phyloP scores from a whole-genome alignment of 2,797 vertebrate genomes.

The Atherinosoma microstoma region DNA sequence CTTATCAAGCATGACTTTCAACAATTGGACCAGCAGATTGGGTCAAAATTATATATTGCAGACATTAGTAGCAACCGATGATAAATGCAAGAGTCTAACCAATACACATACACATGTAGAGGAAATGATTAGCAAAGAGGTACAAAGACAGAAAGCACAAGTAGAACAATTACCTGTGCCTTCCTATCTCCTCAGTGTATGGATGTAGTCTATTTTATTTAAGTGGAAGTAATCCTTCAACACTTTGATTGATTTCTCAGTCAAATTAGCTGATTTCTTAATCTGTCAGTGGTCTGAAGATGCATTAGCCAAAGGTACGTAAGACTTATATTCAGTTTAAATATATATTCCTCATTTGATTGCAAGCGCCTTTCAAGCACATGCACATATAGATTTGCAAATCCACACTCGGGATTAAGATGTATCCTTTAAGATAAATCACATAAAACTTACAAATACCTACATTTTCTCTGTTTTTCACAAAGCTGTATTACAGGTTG shows the following conservation, averaged over 20 bases:
- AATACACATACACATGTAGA: neutral
- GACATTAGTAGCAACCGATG: conserved; percentile 26
- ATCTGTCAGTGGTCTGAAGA: conserved; percentile 52
- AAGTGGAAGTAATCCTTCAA: conserved; percentile 33
- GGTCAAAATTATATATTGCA: conserved; percentile 39
- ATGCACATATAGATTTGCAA: neutral
- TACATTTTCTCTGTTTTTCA: neutral
- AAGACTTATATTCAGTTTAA: conserved; percentile 14
- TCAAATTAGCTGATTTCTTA: conserved; percentile 58
- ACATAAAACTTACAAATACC: neutral
- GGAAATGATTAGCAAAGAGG: conserved; percentile 14
- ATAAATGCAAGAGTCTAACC: conserved; percentile 30
- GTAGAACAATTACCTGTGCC: neutral
- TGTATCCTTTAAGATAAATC: neutral
- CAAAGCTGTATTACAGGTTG: neutral
- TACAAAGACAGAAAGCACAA: conserved; percentile 1
- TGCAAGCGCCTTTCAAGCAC: neutral
- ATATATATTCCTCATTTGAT: conserved; percentile 27
- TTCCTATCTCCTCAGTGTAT: neutral
- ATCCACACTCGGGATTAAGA: neutral
- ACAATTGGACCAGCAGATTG: conserved; percentile 24
- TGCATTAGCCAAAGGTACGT: conserved; percentile 35
- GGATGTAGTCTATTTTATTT: conserved; percentile 31
- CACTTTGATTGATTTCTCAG: conserved; percentile 57
- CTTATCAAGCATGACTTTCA: conserved; percentile 27